Evolutionary conservation across 2,888 invertebrate genomes (phyloP).

Genomic region (Nemotelus pantherinus): DNA sequence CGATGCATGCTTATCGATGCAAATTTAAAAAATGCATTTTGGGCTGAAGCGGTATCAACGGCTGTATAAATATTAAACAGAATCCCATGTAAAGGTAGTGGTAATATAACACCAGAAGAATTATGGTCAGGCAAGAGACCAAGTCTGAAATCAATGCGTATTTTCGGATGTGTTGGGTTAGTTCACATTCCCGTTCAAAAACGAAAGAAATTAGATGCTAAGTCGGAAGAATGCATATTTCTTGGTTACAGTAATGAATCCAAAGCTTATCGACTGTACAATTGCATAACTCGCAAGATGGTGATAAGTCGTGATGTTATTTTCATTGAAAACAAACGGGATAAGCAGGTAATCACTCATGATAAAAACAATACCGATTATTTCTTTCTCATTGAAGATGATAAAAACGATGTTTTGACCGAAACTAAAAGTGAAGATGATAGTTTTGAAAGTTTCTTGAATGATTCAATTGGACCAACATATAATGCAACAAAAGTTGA

Average conservation of each 20-base stretch:
- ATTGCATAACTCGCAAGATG: not conserved
- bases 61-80: not conserved
- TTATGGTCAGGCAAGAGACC: constrained; percentile 13
- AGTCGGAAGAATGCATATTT: constrained; percentile 39
- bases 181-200: not conserved
- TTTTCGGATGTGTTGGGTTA: constrained; percentile 42
- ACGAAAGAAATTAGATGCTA: constrained; percentile 30
- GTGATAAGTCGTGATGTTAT: constrained; percentile 26
- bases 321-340: constrained; percentile 8
- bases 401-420: too few species aligned
- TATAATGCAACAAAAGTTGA: too few species aligned
- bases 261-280: not conserved
- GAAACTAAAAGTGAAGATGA: too few species aligned
- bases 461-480: too few species aligned
- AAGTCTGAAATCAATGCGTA: not conserved
- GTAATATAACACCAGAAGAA: not conserved
- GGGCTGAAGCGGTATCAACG: not conserved
- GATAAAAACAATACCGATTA: too few species aligned
- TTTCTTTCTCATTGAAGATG: too few species aligned
- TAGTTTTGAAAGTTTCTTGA: too few species aligned
- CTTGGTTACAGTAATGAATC: constrained; percentile 11
- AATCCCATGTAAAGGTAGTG: not conserved
- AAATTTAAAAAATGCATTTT: not conserved
- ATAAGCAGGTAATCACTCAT: not conserved
- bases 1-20: not conserved